phyloP scores from a whole-genome alignment of 2,797 vertebrate genomes.

The Crocidura indochinensis region DNA sequence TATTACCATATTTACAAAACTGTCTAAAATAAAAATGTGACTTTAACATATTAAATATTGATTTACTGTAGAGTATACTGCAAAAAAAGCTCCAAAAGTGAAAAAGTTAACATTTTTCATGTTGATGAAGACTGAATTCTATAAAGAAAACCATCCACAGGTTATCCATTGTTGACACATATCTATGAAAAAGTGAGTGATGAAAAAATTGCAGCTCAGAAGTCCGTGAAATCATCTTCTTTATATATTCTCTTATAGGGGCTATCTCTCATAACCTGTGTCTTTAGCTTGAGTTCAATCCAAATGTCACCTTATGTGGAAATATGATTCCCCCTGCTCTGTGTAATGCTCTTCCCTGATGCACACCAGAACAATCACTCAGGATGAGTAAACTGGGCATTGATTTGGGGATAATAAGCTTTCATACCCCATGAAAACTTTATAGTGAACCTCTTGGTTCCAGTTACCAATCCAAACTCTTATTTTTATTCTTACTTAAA shows the following conservation, averaged over 20 bases:
- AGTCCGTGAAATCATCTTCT: conserved; percentile 84
- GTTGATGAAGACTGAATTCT: conserved; percentile 73
- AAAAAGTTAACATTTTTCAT: conserved; percentile 83
- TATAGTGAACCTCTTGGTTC: conserved; percentile 30
- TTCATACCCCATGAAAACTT: neutral
- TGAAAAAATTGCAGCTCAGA: conserved; percentile 81
- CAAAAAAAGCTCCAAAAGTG: conserved; percentile 62
- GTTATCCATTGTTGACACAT: conserved; percentile 79
- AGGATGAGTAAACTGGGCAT: conserved; percentile 79
- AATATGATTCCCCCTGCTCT: conserved; percentile 71
- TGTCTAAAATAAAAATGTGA: conserved; percentile 69
- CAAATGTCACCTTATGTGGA: conserved; percentile 75
- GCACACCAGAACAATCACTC: conserved; percentile 71
- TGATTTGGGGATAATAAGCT: conserved; percentile 80
- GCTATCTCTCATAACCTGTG: conserved; percentile 80
- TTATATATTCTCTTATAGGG: conserved; percentile 80
- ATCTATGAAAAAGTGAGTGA: conserved; percentile 81
- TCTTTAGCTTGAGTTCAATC: conserved; percentile 84
- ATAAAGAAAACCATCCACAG: conserved; percentile 76
- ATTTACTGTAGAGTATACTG: conserved; percentile 68
- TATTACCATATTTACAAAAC: conserved; percentile 79
- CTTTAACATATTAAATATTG: conserved; percentile 78
- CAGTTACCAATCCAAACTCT: conserved; percentile 27
- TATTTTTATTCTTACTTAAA: neutral
- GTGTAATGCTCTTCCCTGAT: conserved; percentile 74